Percentiles rank a stretch among this genome's conserved stretches.
These are phyloP conservation scores for Rhyacophila brunnea DNA, from an alignment of 1,140 invertebrate species.

Conservation along the genomic window DNA sequence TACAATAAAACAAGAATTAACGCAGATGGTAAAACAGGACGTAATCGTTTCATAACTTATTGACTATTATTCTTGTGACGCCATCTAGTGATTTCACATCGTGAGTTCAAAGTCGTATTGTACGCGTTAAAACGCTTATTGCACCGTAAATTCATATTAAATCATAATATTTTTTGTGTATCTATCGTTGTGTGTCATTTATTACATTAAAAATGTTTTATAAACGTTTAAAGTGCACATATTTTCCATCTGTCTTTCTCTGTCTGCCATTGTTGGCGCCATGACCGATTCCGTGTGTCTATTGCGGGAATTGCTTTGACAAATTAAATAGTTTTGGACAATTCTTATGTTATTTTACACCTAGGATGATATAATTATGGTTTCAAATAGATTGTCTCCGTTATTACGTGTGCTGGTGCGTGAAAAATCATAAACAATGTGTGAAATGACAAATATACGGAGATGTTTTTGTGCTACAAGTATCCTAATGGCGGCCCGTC, in stretches of 20 bases:
- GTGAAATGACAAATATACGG: constrained; percentile 24
- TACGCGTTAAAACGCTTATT: not conserved
- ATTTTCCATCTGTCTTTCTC: constrained; percentile 3
- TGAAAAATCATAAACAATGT: constrained; percentile 19
- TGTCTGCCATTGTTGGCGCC: constrained; percentile 29
- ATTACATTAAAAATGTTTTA: not conserved
- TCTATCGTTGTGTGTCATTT: not conserved
- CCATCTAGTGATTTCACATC: constrained; percentile 14
- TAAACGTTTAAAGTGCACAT: not conserved
- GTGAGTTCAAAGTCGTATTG: not conserved
- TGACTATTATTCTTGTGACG: constrained; percentile 19
- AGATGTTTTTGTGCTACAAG: constrained; percentile 56
- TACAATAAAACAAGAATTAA: too few relatives aligned
- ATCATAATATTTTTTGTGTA: not conserved
- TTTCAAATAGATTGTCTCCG: not conserved
- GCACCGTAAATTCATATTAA: not conserved
- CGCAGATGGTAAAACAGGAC: not conserved
- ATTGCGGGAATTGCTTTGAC: constrained; percentile 10
- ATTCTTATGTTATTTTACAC: constrained; percentile 1
- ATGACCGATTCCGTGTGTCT: constrained; percentile 25
- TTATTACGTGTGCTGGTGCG: not conserved
- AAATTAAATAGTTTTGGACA: constrained; percentile 7
- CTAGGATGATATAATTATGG: constrained; percentile 10
- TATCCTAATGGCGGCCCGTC: constrained; percentile 64
- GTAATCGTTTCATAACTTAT: constrained; percentile 9